A percentile compares a stretch with the other conserved stretches of the same genome.
These are phyloP conservation scores for Andrena haemorrhoa DNA, from an alignment of 2,888 invertebrate genomes.

Conservation along the genomic window DNA sequence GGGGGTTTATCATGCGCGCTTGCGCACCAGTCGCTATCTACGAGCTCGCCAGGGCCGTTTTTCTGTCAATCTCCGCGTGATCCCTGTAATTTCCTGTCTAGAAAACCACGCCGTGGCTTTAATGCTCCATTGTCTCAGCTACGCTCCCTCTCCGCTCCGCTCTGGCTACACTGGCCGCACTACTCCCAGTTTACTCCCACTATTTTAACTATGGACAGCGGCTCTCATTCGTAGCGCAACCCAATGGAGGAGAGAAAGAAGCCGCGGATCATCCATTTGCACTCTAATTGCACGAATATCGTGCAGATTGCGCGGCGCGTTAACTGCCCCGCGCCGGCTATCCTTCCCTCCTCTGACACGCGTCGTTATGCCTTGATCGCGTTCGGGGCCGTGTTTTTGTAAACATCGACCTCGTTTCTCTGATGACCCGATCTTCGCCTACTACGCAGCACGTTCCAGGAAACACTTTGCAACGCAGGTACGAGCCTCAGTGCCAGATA, in stretches of 20 bases:
- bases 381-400: slow-evolving; percentile 12
- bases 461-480: slow-evolving; percentile 59
- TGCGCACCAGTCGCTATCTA: slow-evolving; percentile 71
- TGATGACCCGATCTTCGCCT: slow-evolving; percentile 59
- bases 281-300: slow-evolving; percentile 44
- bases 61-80: slow-evolving; percentile 84
- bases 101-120: slow-evolving; percentile 83
- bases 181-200: slow-evolving; percentile 80
- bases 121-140: slow-evolving; percentile 84
- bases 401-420: slow-evolving; percentile 53
- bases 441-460: slow-evolving; percentile 57
- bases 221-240: slow-evolving; percentile 73
- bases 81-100: slow-evolving; percentile 85
- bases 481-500: slow-evolving; percentile 35
- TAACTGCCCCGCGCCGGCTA: slow-evolving; percentile 1
- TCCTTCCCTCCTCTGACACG: background rate
- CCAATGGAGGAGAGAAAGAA: background rate
- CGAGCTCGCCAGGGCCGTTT: slow-evolving; percentile 80
- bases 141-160: slow-evolving; percentile 66
- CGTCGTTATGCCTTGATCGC: background rate
- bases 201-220: slow-evolving; percentile 80
- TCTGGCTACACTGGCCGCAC: slow-evolving; percentile 67
- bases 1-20: slow-evolving; percentile 70
- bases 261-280: slow-evolving; percentile 5
- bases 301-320: slow-evolving; percentile 20